phyloP scores from a whole-genome alignment of 2,888 invertebrate genomes.

The Pristionchus mayeri region DNA sequence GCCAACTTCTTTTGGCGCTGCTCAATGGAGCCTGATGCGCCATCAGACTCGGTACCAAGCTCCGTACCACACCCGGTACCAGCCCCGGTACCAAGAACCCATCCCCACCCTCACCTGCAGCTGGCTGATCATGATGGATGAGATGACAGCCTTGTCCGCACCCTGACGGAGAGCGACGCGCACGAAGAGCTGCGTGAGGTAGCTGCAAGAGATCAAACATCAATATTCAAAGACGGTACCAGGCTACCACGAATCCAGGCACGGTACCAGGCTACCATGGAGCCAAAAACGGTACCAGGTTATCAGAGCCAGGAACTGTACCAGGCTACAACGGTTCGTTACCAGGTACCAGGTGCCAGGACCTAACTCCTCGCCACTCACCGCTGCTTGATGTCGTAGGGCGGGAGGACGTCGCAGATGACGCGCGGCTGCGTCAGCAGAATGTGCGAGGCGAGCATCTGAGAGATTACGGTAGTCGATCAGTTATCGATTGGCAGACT shows the following conservation, averaged over 20 bases:
- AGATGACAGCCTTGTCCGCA: constrained; percentile 2
- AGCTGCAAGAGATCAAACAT: background rate
- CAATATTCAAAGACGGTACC: background rate
- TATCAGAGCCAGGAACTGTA: too few species aligned
- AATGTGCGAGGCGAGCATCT: constrained; percentile 32
- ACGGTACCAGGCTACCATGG: too few species aligned
- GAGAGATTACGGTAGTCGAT: background rate
- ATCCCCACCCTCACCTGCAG: background rate
- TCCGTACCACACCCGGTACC: too few species aligned
- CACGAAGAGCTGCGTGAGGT: constrained; percentile 33
- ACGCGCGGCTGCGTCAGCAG: constrained; percentile 43
- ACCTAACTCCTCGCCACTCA: background rate
- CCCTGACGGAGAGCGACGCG: constrained; percentile 7
- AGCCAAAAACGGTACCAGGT: too few species aligned
- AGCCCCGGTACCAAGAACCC: too few species aligned
- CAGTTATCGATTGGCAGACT: too few species aligned
- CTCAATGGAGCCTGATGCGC: too few species aligned
- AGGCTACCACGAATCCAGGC: too few species aligned
- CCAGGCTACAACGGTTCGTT: too few species aligned
- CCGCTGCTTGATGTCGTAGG: constrained; percentile 37
- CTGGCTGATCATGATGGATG: constrained; percentile 26
- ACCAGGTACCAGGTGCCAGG: too few species aligned
- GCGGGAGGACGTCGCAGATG: constrained; percentile 18
- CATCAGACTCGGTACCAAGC: too few species aligned
- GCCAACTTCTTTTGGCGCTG: too few species aligned